Base-by-base conservation (phyloP, 2,797 vertebrate species). In the Crax fasciolata region DNA sequence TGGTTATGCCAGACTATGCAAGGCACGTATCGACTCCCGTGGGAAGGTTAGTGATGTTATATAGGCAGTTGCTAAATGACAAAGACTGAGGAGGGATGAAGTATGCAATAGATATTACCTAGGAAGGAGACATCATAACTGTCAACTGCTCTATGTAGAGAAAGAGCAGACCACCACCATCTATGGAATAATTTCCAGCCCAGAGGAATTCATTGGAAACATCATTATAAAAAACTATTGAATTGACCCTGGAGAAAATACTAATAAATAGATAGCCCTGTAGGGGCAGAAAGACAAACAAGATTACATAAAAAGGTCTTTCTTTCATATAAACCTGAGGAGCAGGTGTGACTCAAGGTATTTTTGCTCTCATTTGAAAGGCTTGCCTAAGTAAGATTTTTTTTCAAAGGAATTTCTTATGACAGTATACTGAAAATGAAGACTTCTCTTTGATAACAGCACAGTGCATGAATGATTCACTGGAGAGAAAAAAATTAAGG, bases 401-500 rank as follows among this genome's bases (percentile, higher is more conserved):
- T 46, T 52, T 94, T 78, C 84, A 92, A 92, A 95, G 51, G n/a
- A 73, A 66, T 72, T 86, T 84, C 44, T 88, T 66, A 66, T 88
- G 83, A 73, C 70, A 95, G 59, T 10, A 12, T 63, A 32, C 52
- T 88, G 79, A 57, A 94, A 88, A 86, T 54, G 41, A 94, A 90
- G 59, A 74, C 16, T 94, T 94, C 76, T 90, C 92, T 96, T 96
- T 93, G 83, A 94, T 82, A 91, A 55, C n/a, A 82, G 63, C 57
- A 82, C 94, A 93, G 48, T 49, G 19, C 83, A 94, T 94, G 88
- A 97, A 93, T 87, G 55, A 94, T 91, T 94, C 89, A 93, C 67
- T 57, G 27, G 35, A 72, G 85, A 81, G n/a, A 75, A 73, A 80
- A 66, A 91, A 75, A 87, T 38, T 75, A 63, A 76, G 89, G 57